Conservation (phyloP, 2,113 vertebrate genomes). For the Hippoglossus stenolepis region DNA sequence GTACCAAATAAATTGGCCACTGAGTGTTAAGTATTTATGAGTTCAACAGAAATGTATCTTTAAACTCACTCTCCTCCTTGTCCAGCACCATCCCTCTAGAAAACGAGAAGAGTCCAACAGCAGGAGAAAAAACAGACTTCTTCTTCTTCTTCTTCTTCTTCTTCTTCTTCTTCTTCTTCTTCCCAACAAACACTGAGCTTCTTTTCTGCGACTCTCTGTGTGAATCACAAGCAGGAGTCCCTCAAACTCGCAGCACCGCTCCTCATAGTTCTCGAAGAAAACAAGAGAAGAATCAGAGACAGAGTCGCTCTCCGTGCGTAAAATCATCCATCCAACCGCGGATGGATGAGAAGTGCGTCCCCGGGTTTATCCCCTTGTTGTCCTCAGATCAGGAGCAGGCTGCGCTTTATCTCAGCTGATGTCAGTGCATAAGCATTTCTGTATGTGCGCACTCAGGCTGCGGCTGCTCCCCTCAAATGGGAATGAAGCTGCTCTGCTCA, state of each 20-base stretch:
- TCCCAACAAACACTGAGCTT: conserved; percentile 1
- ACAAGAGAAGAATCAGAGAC: not conserved
- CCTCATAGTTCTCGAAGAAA: conserved; percentile 37
- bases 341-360: conserved; percentile 20
- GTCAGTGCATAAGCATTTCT: conserved; percentile 66
- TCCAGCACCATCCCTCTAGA: conserved; percentile 92
- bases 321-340: conserved; percentile 4
- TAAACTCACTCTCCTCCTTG: conserved; percentile 95
- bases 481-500: conserved; percentile 40
- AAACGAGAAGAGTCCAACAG: conserved; percentile 2
- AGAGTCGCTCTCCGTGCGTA: conserved; percentile 17
- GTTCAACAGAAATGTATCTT: not conserved
- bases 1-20: not conserved
- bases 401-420: conserved; percentile 55
- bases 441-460: conserved; percentile 48
- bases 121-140: conserved; percentile 68
- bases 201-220: not conserved
- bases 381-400: conserved; percentile 35
- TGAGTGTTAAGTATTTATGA: not conserved
- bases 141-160: not conserved
- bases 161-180: too few species aligned
- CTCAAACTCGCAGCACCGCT: conserved; percentile 62
- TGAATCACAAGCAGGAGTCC: conserved; percentile 21
- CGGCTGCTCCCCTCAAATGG: conserved; percentile 44
- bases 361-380: conserved; percentile 13